Evolutionary conservation across 1,140 invertebrate genomes (phyloP).

Genomic region (Bombus confusus): DNA sequence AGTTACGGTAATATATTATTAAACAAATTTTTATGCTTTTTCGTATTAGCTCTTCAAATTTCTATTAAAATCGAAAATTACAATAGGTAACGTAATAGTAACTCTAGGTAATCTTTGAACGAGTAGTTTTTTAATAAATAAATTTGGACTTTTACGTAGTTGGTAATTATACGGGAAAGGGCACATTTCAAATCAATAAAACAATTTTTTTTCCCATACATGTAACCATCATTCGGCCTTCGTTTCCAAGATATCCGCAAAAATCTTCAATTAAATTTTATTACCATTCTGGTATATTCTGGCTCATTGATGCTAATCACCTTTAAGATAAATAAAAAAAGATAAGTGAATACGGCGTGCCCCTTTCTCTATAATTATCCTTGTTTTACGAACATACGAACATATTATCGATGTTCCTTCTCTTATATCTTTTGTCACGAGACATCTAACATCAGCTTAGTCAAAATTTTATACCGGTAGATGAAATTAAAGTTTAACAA

Average conservation of each 20-base stretch:
- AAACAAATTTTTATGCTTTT: background rate
- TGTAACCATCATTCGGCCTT: no score
- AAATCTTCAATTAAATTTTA: no score
- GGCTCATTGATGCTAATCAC: no score
- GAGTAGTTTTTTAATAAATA: background rate
- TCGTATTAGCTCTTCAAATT: background rate
- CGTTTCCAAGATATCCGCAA: no score
- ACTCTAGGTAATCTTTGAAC: background rate
- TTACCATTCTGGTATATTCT: no score
- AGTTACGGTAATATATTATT: slow-evolving; percentile 84
- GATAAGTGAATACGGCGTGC: no score
- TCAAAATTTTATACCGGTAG: background rate
- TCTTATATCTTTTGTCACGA: background rate
- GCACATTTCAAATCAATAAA: no score
- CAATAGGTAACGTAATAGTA: background rate
- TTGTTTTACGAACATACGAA: no score
- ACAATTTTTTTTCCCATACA: no score
- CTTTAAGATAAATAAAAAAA: no score
- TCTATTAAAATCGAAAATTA: background rate
- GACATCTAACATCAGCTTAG: background rate
- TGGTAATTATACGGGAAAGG: no score
- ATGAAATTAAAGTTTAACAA: background rate
- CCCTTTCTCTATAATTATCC: no score
- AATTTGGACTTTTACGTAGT: background rate
- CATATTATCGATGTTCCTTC: background rate